phyloP scores from a whole-genome alignment of 2,113 vertebrate species.

The Elachura formosa region DNA sequence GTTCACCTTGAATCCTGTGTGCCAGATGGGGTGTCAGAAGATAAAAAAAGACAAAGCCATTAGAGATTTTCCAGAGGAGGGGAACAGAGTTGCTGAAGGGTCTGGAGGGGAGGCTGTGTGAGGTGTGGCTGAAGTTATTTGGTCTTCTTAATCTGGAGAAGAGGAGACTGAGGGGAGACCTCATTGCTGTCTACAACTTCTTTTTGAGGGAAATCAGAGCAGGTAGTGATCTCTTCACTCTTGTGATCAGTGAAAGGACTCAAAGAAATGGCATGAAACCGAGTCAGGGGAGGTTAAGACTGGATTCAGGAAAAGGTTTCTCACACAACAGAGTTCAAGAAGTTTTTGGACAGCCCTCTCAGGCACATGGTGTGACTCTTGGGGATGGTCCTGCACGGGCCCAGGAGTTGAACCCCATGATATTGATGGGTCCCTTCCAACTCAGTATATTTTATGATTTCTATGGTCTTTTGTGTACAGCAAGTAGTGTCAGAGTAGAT shows the following conservation, averaged over 20 bases:
- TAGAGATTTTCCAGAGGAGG: neutral
- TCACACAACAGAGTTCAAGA: neutral
- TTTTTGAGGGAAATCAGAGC: neutral
- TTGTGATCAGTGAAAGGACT: neutral
- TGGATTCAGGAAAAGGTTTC: neutral
- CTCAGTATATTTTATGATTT: neutral
- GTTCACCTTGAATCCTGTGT: neutral
- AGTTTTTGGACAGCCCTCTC: neutral
- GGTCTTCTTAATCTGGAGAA: neutral
- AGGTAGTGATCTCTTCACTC: neutral
- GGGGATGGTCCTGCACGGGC: neutral
- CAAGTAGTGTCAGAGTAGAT: neutral
- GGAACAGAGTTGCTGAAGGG: rapidly evolving
- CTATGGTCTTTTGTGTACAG: neutral
- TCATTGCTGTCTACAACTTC: no score
- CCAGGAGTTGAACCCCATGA: neutral
- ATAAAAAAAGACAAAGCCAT: neutral
- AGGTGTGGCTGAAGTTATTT: neutral
- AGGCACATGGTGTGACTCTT: neutral
- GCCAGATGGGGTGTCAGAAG: neutral
- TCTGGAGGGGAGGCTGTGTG: neutral
- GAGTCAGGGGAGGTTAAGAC: neutral
- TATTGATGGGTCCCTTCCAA: neutral
- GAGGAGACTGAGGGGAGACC: neutral
- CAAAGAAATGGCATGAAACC: rapidly evolving